Evolutionary conservation across 2,888 invertebrate genomes (phyloP).

Genomic region (Monopis laevigella): DNA sequence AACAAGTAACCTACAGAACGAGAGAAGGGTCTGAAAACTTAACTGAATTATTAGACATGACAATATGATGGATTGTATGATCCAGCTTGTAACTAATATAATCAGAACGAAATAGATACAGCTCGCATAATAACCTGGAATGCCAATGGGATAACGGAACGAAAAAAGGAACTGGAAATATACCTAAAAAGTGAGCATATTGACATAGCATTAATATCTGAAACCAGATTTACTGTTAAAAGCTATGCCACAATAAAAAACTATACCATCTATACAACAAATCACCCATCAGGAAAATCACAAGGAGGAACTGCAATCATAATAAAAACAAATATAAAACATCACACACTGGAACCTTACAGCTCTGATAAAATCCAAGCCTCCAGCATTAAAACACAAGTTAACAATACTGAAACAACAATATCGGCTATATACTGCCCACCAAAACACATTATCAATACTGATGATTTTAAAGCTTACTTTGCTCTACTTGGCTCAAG

Average conservation of each 20-base stretch:
- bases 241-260: slow-evolving; percentile 15
- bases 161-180: too few species aligned
- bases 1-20: too few species aligned
- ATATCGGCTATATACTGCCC: slow-evolving; percentile 13
- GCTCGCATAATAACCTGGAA: too few species aligned
- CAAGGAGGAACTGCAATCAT: slow-evolving; percentile 22
- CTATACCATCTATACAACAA: slow-evolving; percentile 12
- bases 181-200: too few species aligned
- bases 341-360: slow-evolving; percentile 14
- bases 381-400: slow-evolving; percentile 13
- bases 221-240: slow-evolving; percentile 20
- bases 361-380: slow-evolving; percentile 18
- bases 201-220: slow-evolving; percentile 18
- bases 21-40: too few species aligned
- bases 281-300: slow-evolving; percentile 19
- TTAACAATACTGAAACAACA: slow-evolving; percentile 5
- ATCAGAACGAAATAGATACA: too few species aligned
- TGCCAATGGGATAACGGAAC: too few species aligned
- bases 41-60: too few species aligned
- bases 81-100: too few species aligned
- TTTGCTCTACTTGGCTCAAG: slow-evolving; percentile 17
- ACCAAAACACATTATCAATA: slow-evolving; percentile 17
- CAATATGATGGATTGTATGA: too few species aligned
- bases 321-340: slow-evolving; percentile 19
- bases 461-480: slow-evolving; percentile 14